A percentile compares a stretch with the other conserved stretches of the same genome.
Conservation (phyloP, 2,797 vertebrate genomes). For the Moxostoma hubbsi region DNA sequence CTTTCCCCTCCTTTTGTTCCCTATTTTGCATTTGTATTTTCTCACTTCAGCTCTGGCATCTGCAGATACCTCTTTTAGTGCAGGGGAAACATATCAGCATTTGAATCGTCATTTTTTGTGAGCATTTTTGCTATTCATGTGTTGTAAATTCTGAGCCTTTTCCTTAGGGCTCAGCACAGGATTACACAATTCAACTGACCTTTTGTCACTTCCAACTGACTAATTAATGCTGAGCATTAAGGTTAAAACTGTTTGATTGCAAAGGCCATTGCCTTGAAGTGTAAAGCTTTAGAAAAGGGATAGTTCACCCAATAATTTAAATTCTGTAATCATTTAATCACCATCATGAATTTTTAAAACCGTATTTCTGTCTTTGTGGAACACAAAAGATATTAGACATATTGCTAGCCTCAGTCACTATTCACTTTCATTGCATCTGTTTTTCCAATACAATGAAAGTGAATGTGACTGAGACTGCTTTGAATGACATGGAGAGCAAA, state of each 20-base stretch:
- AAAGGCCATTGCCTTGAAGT: constrained; percentile 53
- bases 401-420: too few relatives aligned
- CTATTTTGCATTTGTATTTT: constrained; percentile 13
- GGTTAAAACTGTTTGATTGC: constrained; percentile 31
- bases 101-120: constrained; percentile 63
- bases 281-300: constrained; percentile 40
- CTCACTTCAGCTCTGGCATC: constrained; percentile 63
- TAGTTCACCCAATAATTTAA: too few relatives aligned
- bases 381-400: too few relatives aligned
- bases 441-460: too few relatives aligned
- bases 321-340: too few relatives aligned
- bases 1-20: constrained; percentile 56
- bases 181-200: constrained; percentile 15
- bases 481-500: too few relatives aligned
- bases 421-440: too few relatives aligned
- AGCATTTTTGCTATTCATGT: constrained; percentile 58
- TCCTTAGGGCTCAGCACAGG: not conserved
- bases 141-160: constrained; percentile 49
- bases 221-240: constrained; percentile 31
- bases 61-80: constrained; percentile 73
- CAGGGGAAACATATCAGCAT: constrained; percentile 79
- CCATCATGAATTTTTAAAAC: too few relatives aligned
- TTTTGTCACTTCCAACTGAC: constrained; percentile 41
- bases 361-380: too few relatives aligned
- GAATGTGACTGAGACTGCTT: too few relatives aligned